Evolutionary conservation across 2,888 invertebrate species (phyloP).

Genomic region (Stenodera caucasica): DNA sequence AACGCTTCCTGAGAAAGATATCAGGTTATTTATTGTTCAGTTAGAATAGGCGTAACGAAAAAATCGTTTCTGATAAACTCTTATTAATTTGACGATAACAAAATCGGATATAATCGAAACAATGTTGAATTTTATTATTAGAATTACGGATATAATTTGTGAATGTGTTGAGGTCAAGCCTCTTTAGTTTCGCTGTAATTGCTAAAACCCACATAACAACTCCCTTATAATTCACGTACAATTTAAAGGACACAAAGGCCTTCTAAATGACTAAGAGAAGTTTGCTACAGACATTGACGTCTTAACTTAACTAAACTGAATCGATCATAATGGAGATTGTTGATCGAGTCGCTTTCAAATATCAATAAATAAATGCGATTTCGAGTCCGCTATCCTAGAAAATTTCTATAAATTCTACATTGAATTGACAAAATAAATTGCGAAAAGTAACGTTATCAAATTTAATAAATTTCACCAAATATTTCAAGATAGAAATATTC

Average conservation of each 20-base stretch:
- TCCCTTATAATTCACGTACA: not conserved
- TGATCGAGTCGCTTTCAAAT: not conserved
- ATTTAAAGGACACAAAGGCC: not conserved
- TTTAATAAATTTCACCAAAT: not conserved
- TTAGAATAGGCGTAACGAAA: not conserved
- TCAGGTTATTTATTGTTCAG: conserved; percentile 30
- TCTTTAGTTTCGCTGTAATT: conserved; percentile 26
- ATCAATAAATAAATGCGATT: not conserved
- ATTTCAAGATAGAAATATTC: not conserved
- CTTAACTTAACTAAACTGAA: not conserved
- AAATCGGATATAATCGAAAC: not conserved
- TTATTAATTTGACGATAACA: conserved; percentile 1
- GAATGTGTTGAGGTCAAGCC: conserved; percentile 23
- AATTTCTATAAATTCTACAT: not conserved
- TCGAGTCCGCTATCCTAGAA: not conserved
- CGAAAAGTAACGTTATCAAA: not conserved
- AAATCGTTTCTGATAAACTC: not conserved
- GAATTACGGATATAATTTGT: conserved; percentile 16
- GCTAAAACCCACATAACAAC: conserved; percentile 23
- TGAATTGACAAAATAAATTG: not conserved
- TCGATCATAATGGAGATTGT: too few species aligned
- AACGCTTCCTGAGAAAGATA: conserved; percentile 29
- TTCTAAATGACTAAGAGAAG: not conserved
- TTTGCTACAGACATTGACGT: not conserved
- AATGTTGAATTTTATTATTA: conserved; percentile 12